phyloP scores from a whole-genome alignment of 2,113 vertebrate genomes.

The Toxostoma redivivum region DNA sequence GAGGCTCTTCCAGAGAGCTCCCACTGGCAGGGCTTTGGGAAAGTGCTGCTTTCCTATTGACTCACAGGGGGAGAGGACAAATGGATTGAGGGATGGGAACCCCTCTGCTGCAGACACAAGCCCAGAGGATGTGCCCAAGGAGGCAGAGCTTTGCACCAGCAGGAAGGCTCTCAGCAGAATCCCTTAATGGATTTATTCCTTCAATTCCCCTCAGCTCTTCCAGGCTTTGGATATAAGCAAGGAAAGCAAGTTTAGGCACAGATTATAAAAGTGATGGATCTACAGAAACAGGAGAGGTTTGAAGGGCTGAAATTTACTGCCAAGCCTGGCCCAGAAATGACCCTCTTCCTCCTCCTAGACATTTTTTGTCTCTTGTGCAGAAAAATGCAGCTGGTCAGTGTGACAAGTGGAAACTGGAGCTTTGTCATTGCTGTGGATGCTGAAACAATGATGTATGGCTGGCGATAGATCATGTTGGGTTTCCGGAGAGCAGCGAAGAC shows the following conservation, averaged over 20 bases:
- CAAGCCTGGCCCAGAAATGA: constrained; percentile 34
- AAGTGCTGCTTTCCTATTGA: neutral
- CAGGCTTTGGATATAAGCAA: neutral
- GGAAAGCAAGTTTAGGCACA: neutral
- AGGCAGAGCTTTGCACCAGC: neutral
- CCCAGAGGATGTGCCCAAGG: neutral
- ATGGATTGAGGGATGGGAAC: neutral
- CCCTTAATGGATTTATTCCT: neutral
- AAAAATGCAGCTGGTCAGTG: constrained; percentile 68
- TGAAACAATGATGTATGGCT: constrained; percentile 73
- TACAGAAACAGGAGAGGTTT: neutral
- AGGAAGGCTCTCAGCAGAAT: neutral
- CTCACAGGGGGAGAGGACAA: neutral
- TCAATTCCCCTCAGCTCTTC: neutral
- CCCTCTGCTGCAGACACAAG: neutral
- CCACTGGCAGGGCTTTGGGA: neutral
- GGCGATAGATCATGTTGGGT: constrained; percentile 76
- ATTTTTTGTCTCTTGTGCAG: constrained; percentile 36
- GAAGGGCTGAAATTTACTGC: constrained; percentile 15
- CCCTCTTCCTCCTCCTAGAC: constrained; percentile 28
- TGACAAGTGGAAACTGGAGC: constrained; percentile 67
- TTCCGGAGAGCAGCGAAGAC: constrained; percentile 76
- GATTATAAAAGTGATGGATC: constrained; percentile 9
- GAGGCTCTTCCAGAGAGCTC: neutral
- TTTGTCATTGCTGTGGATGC: constrained; percentile 60